Base-by-base conservation (phyloP, 2,888 invertebrate species). In the Agonopterix heracliana region DNA sequence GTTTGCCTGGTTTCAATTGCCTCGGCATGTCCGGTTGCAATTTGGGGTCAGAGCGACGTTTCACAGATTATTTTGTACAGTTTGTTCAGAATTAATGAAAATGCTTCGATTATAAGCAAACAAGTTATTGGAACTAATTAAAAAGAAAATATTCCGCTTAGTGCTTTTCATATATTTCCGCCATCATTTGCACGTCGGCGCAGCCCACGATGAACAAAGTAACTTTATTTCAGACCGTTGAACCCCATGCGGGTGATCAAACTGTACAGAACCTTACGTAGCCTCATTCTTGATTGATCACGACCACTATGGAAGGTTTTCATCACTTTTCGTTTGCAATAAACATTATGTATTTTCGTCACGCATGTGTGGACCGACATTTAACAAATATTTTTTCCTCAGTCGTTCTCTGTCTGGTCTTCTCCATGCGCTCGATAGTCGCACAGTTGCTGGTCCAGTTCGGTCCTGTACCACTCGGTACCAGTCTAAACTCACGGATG, bases 401-500 rank as follows among this genome's bases (percentile, higher is more conserved):
- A 76, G 56, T 70, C 71, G 61, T 53, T 76, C 78, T 75, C 73
- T 71, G 60, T 78, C 71, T 59, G 49, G 51, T 58, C 54, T 59
- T 55, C 56, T 53, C 56, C 59, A 56, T 52, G 55, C 56, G 51
- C 53, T 56, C 52, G 38, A 57, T 54, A 26, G 26, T 26, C 54
- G 55, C 57, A 52, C 47, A 54, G 47, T 52, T 50, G 51, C 34
- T 38, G 41, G 47, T 43, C 36, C 34, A 41, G 43, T 48, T 45
- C 44, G 41, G 45, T 43, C 36, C 34, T 44, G 43, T 48, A 47
- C 44, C 44, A 49, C 36, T 14, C 45, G 26, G 42, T 46, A 35
- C 48, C 44, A 38, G 9, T 38, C 34, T 12, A 10, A 12, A 35
- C 14, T 44, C n/a, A 34, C 12, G 10, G 26, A 14, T 42, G 12